phyloP scores from a whole-genome alignment of 2,888 invertebrate species.

The Chrysotoxum bicinctum region DNA sequence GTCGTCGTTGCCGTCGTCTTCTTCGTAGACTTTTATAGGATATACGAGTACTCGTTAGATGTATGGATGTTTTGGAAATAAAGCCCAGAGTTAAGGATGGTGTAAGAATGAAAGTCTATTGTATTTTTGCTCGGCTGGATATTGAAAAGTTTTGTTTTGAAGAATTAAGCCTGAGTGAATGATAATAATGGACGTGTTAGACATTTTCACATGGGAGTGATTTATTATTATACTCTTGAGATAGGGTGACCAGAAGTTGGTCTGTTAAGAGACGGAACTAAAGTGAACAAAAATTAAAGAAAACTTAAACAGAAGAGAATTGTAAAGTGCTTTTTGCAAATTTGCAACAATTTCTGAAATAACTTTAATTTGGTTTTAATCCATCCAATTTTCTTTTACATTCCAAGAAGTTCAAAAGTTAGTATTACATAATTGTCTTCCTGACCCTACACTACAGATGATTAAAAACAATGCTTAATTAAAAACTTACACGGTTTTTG shows the following conservation, averaged over 20 bases:
- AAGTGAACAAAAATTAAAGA: too few species aligned
- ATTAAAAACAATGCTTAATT: too few species aligned
- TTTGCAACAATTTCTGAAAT: too few species aligned
- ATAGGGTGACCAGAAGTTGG: background rate
- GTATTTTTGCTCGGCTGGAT: background rate
- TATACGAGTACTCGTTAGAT: too few species aligned
- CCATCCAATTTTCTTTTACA: too few species aligned
- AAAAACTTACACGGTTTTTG: too few species aligned
- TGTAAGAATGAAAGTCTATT: background rate
- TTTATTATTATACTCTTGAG: background rate
- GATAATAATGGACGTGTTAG: slow-evolving; percentile 1
- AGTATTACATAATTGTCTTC: too few species aligned
- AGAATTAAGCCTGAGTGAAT: slow-evolving; percentile 9
- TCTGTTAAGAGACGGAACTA: background rate
- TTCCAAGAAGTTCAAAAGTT: too few species aligned
- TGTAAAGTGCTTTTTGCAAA: too few species aligned
- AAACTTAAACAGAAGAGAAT: too few species aligned
- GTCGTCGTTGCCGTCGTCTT: background rate
- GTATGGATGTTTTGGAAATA: background rate
- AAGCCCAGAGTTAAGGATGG: background rate
- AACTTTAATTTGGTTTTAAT: too few species aligned
- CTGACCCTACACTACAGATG: too few species aligned
- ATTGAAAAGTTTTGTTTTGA: slow-evolving; percentile 2
- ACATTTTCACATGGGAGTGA: background rate
- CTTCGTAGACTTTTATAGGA: background rate